phyloP scores from a whole-genome alignment of 2,797 vertebrate species.

The Leontopithecus rosalia region DNA sequence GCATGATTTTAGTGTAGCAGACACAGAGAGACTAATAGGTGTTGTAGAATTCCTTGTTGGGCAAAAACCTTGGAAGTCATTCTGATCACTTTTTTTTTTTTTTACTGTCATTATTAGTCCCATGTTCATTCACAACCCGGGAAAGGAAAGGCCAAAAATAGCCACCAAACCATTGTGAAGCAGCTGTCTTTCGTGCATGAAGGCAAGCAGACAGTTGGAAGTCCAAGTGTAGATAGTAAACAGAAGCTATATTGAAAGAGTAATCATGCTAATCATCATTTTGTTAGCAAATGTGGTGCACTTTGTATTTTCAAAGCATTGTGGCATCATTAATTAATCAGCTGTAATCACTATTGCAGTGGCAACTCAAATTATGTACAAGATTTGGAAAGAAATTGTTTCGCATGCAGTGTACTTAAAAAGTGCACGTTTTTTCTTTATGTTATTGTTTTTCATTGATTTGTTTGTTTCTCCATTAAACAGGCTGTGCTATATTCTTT shows the following conservation, averaged over 20 bases:
- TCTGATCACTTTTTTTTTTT: background rate
- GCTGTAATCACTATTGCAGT: conserved; percentile 33
- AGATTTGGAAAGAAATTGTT: conserved; percentile 48
- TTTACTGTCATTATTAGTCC: conserved; percentile 20
- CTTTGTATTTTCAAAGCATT: conserved; percentile 51
- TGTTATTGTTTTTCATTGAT: background rate
- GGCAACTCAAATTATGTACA: conserved; percentile 6
- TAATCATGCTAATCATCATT: conserved; percentile 60
- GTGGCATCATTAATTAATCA: conserved; percentile 63
- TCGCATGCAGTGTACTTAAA: background rate
- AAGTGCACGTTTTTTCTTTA: background rate
- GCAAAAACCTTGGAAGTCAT: conserved; percentile 24
- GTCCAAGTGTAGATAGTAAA: conserved; percentile 51
- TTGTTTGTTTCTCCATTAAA: background rate
- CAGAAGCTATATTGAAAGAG: conserved; percentile 36
- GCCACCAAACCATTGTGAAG: conserved; percentile 22
- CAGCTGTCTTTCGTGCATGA: conserved; percentile 51
- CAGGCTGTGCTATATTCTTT: background rate
- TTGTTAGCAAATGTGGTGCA: conserved; percentile 58
- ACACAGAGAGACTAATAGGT: background rate
- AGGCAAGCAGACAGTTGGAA: conserved; percentile 65
- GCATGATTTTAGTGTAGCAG: background rate
- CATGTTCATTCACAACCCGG: conserved; percentile 45
- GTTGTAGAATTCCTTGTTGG: background rate
- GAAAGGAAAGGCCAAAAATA: conserved; percentile 61